Conservation (phyloP, 2,797 vertebrate genomes). For the Girardinus metallicus region DNA sequence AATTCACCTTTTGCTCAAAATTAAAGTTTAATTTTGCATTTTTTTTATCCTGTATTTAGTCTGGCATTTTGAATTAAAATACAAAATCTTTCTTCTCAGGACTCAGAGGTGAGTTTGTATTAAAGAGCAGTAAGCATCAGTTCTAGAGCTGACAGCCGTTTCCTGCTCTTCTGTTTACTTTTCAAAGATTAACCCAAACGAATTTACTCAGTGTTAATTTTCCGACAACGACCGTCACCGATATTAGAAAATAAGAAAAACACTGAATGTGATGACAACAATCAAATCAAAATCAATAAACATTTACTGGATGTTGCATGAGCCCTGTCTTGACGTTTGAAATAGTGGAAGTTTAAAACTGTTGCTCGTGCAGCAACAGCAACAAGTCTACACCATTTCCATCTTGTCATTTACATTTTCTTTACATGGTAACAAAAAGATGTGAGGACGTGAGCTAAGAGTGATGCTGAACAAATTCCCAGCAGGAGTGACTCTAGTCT, state of each 20-base stretch:
- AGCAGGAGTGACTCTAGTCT: background rate
- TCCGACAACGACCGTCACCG: background rate
- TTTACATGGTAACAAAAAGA: background rate
- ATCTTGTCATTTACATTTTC: background rate
- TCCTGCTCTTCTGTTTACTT: too few relatives aligned
- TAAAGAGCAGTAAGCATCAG: too few relatives aligned
- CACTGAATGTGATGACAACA: background rate
- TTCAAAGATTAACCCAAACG: too few relatives aligned
- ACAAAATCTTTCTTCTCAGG: too few relatives aligned
- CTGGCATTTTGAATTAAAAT: too few relatives aligned
- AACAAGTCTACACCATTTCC: background rate
- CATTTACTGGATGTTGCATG: background rate
- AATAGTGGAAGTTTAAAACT: background rate
- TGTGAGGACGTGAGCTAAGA: background rate
- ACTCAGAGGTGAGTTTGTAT: too few relatives aligned
- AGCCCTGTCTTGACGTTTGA: background rate
- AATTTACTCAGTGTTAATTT: background rate
- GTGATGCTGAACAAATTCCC: background rate
- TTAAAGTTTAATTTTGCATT: too few relatives aligned
- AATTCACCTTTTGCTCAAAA: background rate
- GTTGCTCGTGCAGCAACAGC: background rate
- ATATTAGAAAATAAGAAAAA: background rate
- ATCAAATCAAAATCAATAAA: background rate
- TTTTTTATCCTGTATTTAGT: too few relatives aligned
- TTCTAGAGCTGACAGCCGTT: too few relatives aligned